Conservation (phyloP, 2,888 invertebrate species). For the Conchocele bisecta region DNA sequence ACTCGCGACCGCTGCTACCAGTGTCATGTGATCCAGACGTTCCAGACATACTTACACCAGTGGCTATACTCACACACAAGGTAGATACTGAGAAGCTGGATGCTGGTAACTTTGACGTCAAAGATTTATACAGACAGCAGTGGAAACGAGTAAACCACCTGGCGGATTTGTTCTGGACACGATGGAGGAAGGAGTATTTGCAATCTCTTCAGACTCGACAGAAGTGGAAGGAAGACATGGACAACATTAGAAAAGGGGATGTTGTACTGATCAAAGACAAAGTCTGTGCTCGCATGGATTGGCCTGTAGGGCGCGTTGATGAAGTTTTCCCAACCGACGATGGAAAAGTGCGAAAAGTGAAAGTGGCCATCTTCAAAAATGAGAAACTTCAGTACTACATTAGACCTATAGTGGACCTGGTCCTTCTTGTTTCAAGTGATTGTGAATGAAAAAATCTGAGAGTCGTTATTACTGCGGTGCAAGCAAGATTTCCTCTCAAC, state of each 20-base stretch:
- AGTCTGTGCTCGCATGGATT: conserved; percentile 2
- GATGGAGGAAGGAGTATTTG: conserved; percentile 36
- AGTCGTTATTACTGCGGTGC: too few relatives aligned
- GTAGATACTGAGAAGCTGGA: not conserved
- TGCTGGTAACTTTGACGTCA: not conserved
- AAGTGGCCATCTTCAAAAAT: conserved; percentile 18
- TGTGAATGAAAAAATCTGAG: too few relatives aligned
- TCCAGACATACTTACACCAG: conserved; percentile 22
- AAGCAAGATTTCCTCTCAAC: too few relatives aligned
- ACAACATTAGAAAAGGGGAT: conserved; percentile 11
- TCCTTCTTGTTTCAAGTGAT: too few relatives aligned
- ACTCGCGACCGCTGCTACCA: conserved; percentile 18
- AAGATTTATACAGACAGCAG: conserved; percentile 19
- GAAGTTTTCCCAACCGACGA: conserved; percentile 29
- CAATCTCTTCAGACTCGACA: conserved; percentile 19
- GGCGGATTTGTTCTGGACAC: conserved; percentile 31
- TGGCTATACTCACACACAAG: conserved; percentile 27
- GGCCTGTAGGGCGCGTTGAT: conserved; percentile 29
- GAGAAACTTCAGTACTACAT: conserved; percentile 7
- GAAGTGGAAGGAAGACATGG: conserved; percentile 25
- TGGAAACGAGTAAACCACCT: conserved; percentile 42
- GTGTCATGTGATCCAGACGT: conserved; percentile 22
- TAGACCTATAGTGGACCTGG: conserved; percentile 27
- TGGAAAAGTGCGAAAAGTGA: conserved; percentile 21
- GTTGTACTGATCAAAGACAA: conserved; percentile 34